These are phyloP conservation scores for Dysdera silvatica DNA, from an alignment of 1,140 invertebrate genomes.

Conservation along the genomic window DNA sequence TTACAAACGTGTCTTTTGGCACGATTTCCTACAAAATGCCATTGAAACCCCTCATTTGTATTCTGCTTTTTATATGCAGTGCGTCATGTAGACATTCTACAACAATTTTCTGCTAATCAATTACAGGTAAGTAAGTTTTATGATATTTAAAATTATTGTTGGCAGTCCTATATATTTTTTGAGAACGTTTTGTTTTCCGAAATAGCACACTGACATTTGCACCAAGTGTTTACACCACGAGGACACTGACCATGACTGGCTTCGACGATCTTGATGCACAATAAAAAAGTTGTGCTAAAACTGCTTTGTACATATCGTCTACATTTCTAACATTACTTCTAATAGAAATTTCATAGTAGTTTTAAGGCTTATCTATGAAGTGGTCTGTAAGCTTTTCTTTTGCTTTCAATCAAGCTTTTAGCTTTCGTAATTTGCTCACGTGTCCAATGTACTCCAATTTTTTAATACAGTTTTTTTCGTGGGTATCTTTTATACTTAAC, in stretches of 20 bases:
- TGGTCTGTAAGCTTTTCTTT: not conserved
- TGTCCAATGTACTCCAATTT: too few species aligned
- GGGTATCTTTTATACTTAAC: not conserved
- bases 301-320: not conserved
- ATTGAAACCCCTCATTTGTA: not conserved
- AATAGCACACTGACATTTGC: not conserved
- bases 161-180: not conserved
- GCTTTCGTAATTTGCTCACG: too few species aligned
- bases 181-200: not conserved
- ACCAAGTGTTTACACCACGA: not conserved
- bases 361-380: constrained; percentile 1
- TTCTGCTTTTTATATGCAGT: not conserved
- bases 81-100: not conserved
- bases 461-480: too few species aligned
- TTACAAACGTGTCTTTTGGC: not conserved
- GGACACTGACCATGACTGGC: not conserved
- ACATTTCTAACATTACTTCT: not conserved
- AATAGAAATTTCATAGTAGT: not conserved
- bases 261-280: not conserved
- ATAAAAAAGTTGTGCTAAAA: not conserved
- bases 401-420: too few species aligned
- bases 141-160: not conserved
- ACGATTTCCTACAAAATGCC: not conserved
- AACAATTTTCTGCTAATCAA: not conserved
- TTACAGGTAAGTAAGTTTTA: not conserved